Percentiles rank a stretch among this genome's conserved stretches.
phyloP scores from a whole-genome alignment of 2,888 invertebrate genomes.

The Bombylius discolor region DNA sequence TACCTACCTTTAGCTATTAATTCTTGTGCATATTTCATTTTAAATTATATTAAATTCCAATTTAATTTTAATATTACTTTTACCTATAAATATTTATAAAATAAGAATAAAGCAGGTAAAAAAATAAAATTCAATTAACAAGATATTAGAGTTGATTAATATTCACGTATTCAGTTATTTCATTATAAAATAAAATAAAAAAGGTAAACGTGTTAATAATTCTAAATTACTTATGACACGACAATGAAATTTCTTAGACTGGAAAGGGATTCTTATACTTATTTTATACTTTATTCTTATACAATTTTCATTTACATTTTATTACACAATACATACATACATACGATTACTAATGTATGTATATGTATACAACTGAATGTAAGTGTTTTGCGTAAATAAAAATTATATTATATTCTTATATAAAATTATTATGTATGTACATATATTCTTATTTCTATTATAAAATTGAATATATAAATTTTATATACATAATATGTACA shows the following conservation, averaged over 20 bases:
- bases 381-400: too few relatives aligned
- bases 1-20: not conserved
- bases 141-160: not conserved
- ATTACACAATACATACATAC: not conserved
- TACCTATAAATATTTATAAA: not conserved
- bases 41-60: not conserved
- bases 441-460: too few relatives aligned
- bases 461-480: not conserved
- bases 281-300: too few relatives aligned
- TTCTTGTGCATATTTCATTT: not conserved
- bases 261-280: too few relatives aligned
- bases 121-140: not conserved
- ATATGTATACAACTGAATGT: not conserved
- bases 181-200: not conserved
- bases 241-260: too few relatives aligned
- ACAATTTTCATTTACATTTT: too few relatives aligned
- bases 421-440: too few relatives aligned
- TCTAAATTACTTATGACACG: not conserved
- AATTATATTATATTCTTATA: not conserved
- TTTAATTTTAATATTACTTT: not conserved
- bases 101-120: not conserved
- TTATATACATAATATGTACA: not conserved
- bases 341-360: too few relatives aligned
- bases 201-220: not conserved
- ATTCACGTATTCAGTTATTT: not conserved